Evolutionary conservation across 1,140 invertebrate species (phyloP), one percentile per base, ranked within the genome.

Genomic region (Macrobrachium rosenbergii): DNA sequence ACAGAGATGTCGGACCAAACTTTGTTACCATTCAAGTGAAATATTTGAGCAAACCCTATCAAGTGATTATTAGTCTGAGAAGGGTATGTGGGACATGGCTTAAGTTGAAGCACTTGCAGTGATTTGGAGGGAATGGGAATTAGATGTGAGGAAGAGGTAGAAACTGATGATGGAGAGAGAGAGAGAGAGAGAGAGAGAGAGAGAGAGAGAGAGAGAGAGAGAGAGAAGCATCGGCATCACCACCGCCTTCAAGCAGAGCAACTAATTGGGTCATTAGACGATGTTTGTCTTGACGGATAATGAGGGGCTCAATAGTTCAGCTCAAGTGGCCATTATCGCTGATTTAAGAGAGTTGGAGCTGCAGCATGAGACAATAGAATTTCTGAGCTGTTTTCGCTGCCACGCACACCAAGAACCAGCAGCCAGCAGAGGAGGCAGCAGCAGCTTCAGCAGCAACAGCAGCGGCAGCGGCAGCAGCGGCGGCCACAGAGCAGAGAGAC

Each of bases 281-380:
- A 43, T 87, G 84, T 87, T 87, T 87, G 84, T 87, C 84, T 80
- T 87, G 77, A 87, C 77, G 84, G 78, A 87, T 87, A 87, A 87
- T 82, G 84, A 82, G 84, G 63, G 78, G 69, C 78, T 81, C 84
- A 80, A 87, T 87, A 87, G 84, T 87, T 87, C 84, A 87, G 78
- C 63, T 62, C 79, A 81, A 87, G 84, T 87, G 84, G 84, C 84
- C 84, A 87, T 87, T 87, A 87, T 75, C 84, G 62, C 67, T 87
- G 84, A 87, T 87, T 87, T 87, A 87, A 75, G 84, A 63, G 69
- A 73, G 77, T 73, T 52, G 76, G 59, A 52, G 64, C 28, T 23
- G 77, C 63, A 59, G 75, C 43, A 67, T 21, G 37, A 63, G 37
- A 79, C 75, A 78, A 67, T 60, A 78, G 83, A 73, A 86, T 80